These are phyloP conservation scores for Tetragnatha montana DNA, from an alignment of 2,888 invertebrate genomes.

Conservation along the genomic window DNA sequence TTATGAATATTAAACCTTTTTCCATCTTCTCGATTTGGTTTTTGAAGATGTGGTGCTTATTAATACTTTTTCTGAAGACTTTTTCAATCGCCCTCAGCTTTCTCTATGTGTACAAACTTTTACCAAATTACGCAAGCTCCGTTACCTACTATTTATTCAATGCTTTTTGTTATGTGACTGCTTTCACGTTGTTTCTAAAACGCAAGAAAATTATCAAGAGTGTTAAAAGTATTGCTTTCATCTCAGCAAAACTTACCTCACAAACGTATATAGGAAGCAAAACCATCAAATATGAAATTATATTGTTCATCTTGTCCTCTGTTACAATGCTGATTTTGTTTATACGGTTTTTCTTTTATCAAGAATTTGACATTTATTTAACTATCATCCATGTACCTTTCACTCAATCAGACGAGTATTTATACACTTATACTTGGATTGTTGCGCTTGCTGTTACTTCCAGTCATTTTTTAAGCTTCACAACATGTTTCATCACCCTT, in stretches of 20 bases:
- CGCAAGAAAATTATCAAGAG: constrained; percentile 3
- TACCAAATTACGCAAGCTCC: constrained; percentile 5
- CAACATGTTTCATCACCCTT: constrained; percentile 8
- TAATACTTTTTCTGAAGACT: constrained; percentile 15
- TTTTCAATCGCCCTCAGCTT: neutral
- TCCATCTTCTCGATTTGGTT: neutral
- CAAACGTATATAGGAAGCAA: constrained; percentile 26
- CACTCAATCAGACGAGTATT: neutral
- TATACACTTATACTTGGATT: constrained; percentile 15
- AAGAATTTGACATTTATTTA: constrained; percentile 9
- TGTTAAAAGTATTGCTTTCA: neutral
- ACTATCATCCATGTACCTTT: constrained; percentile 3
- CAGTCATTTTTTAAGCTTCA: neutral
- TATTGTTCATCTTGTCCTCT: constrained; percentile 3
- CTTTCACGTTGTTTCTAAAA: neutral
- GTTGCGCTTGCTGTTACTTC: constrained; percentile 9
- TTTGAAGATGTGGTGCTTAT: neutral
- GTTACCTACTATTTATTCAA: constrained; percentile 24
- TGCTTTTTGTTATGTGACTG: constrained; percentile 19
- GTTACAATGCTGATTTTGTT: neutral
- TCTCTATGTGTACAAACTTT: constrained; percentile 13
- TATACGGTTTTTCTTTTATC: constrained; percentile 26
- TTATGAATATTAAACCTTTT: neutral
- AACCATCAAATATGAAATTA: constrained; percentile 8
- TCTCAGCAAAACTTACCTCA: neutral